A percentile compares a stretch with the other conserved stretches of the same genome.
These are phyloP conservation scores for Acanthosepion pharaonis DNA, from an alignment of 2,888 invertebrate species.

Conservation along the genomic window DNA sequence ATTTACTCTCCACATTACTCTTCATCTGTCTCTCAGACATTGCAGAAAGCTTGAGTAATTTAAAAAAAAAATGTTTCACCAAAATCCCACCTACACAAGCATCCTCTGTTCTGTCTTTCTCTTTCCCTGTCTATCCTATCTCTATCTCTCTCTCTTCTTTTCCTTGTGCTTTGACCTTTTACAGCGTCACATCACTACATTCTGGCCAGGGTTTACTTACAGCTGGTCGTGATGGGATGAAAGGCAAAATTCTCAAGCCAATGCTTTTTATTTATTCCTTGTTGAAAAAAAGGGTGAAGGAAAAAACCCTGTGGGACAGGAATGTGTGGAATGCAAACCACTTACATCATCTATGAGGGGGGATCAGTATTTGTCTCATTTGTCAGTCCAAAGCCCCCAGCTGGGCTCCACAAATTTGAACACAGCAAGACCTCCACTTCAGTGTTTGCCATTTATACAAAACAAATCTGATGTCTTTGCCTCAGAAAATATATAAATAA, in stretches of 20 bases:
- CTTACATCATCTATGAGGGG: slow-evolving; percentile 23
- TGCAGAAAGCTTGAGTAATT: no score
- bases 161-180: no score
- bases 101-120: no score
- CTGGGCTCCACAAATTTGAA: background rate
- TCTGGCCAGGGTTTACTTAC: slow-evolving; percentile 3
- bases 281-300: background rate
- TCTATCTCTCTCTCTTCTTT: no score
- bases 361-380: slow-evolving; percentile 33
- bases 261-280: background rate
- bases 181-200: no score
- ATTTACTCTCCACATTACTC: no score
- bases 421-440: slow-evolving; percentile 15
- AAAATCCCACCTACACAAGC: no score
- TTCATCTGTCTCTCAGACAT: no score
- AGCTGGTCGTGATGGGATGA: background rate
- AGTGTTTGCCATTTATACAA: background rate
- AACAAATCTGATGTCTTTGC: slow-evolving; percentile 2
- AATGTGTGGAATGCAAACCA: slow-evolving; percentile 33
- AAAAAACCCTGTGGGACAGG: slow-evolving; percentile 23
- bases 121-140: no score
- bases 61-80: no score
- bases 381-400: slow-evolving; percentile 22
- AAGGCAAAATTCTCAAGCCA: background rate
- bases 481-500: background rate